These are phyloP conservation scores for Dendrocincla fuliginosa DNA, from an alignment of 2,797 vertebrate genomes.

Conservation along the genomic window DNA sequence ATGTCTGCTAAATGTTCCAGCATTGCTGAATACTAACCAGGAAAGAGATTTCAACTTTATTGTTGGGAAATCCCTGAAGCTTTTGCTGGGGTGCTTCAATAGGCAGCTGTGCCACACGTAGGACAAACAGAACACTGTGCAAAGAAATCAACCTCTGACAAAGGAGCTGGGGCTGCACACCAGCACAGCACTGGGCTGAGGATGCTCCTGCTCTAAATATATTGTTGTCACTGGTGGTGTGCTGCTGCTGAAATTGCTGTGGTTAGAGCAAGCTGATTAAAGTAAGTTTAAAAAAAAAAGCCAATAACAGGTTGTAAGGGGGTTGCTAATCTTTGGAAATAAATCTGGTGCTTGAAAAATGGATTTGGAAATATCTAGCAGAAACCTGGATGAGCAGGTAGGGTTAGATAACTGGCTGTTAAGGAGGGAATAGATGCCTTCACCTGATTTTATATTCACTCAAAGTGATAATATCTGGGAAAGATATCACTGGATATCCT, in stretches of 20 bases:
- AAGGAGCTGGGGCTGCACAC: not conserved
- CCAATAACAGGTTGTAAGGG: not conserved
- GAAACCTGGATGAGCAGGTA: not conserved
- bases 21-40: constrained; percentile 59
- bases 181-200: not conserved
- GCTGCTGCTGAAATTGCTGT: not conserved
- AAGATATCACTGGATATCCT: not conserved
- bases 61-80: constrained; percentile 65
- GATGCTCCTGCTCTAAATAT: not conserved
- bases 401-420: not conserved
- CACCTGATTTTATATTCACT: not conserved
- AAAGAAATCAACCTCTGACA: not conserved
- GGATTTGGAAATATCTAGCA: not conserved
- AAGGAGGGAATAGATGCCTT: rapidly evolving
- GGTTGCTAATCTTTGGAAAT: not conserved
- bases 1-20: constrained; percentile 35
- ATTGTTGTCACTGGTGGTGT: not conserved
- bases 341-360: not conserved
- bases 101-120: constrained; percentile 7
- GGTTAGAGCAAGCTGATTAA: not conserved
- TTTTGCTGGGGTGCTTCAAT: constrained; percentile 26
- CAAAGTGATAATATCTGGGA: not conserved
- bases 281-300: not conserved
- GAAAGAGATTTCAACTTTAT: constrained; percentile 56
- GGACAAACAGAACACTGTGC: constrained; percentile 28